Conservation (phyloP, 2,888 invertebrate genomes). For the Drosophila lacicola region DNA sequence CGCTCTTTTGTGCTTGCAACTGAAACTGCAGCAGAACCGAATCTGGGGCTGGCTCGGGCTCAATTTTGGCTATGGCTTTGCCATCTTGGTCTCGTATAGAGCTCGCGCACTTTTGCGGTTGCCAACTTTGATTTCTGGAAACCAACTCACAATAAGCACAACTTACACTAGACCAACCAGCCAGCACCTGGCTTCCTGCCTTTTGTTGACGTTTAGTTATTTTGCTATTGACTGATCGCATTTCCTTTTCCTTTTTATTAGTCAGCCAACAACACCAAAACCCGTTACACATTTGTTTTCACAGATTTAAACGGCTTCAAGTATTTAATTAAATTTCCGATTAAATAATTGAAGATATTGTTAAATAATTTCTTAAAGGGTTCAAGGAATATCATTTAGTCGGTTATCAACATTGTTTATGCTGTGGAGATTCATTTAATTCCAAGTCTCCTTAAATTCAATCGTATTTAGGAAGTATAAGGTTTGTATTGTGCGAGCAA, state of each 20-base stretch:
- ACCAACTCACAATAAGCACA: constrained; percentile 13
- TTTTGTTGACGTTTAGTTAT: constrained; percentile 49
- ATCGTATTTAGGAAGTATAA: no score
- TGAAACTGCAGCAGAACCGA: constrained; percentile 9
- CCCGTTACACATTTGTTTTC: neutral
- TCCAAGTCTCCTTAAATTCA: no score
- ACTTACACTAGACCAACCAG: constrained; percentile 1
- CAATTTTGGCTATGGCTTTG: neutral
- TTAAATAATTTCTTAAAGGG: no score
- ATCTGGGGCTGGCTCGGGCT: neutral
- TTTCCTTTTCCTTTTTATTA: constrained; percentile 37
- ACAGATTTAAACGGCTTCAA: neutral
- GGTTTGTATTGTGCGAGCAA: no score
- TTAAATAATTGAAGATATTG: no score
- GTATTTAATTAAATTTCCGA: neutral
- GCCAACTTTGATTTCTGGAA: constrained; percentile 28
- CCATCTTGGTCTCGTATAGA: constrained; percentile 20
- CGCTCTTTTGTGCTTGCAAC: constrained; percentile 26
- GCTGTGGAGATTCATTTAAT: no score
- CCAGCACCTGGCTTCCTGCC: constrained; percentile 26
- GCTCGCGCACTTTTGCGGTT: constrained; percentile 19
- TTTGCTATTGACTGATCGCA: constrained; percentile 46
- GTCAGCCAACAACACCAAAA: constrained; percentile 14
- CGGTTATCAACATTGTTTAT: no score
- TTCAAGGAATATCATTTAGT: no score